Evolutionary conservation across 2,797 vertebrate species (phyloP), one percentile per base, ranked within the genome.

Genomic region (Crax fasciolata): DNA sequence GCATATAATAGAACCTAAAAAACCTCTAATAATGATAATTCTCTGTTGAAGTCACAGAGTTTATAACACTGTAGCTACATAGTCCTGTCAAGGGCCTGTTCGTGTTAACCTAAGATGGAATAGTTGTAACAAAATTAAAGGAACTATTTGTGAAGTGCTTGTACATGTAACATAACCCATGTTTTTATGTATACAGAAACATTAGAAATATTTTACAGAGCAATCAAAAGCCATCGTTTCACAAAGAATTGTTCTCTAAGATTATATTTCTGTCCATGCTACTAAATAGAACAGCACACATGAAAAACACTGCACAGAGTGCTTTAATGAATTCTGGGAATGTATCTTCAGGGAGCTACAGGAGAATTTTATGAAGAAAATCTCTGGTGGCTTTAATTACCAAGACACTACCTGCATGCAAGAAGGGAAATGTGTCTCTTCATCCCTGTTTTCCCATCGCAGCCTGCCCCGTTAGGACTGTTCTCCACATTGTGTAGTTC

Each of bases 241-340:
- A 52, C 35, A 84, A 87, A 61, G 17, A 70, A 9, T 84, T 93
- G 43, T 43, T 86, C 78, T 84, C 38, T 16, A 48, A 49, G 57
- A 76, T 95, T 85, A 23, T 66, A 43, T 80, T 38, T 32, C 54
- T 93, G 43, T 44, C 20, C 39, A 9, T 25, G 70, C 38, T 43
- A 72, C n/a, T 32, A 20, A 35, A 57, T 35, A 24, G 16, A 73
- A 73, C 30, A 58, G 20, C 74, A 41, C 52, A 88, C 23, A 32
- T n/a, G 73, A 52, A 93, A 86, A 88, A 44, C 15, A 52, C 19
- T 79, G 21, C 28, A 65, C 4, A 46, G 65, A 67, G 27, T 82
- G 52, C 85, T 93, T 87, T 93, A 92, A 87, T 95, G 71, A 90
- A 89, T 9, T 68, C 87, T 46, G 18, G 3, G 65, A 84, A 62